phyloP scores from a whole-genome alignment of 2,797 vertebrate species.

The Anisognathus igniventris region DNA sequence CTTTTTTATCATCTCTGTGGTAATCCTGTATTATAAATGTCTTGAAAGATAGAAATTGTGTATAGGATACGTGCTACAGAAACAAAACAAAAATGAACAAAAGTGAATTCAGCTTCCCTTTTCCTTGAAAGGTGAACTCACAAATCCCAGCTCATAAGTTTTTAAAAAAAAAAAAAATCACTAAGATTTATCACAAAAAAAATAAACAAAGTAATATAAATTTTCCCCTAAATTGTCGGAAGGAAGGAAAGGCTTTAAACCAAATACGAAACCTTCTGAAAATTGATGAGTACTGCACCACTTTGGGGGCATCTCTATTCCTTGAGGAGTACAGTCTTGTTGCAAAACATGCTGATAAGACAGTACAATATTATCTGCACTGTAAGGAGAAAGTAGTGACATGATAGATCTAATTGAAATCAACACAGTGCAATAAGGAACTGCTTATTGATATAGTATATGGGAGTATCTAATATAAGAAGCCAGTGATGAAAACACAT shows the following conservation, averaged over 20 bases:
- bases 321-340: neutral
- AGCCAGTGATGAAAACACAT: neutral
- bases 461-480: neutral
- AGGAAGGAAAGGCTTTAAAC: neutral
- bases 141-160: neutral
- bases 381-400: neutral
- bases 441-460: neutral
- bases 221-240: neutral
- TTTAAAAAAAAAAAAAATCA: neutral
- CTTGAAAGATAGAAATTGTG: neutral
- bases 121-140: neutral
- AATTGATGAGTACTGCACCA: neutral
- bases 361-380: neutral
- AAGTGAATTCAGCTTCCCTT: neutral
- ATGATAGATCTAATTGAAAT: neutral
- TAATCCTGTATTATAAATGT: neutral
- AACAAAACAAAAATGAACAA: neutral
- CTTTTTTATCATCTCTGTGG: neutral
- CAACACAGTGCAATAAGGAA: neutral
- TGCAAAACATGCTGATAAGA: neutral
- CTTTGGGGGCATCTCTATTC: neutral
- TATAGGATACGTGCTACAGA: neutral
- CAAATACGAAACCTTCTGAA: neutral
- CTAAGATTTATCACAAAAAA: neutral
- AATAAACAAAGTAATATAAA: neutral